Percentiles rank a stretch among this genome's conserved stretches.
phyloP scores from a whole-genome alignment of 2,113 vertebrate species.

The Pelusios castaneus region DNA sequence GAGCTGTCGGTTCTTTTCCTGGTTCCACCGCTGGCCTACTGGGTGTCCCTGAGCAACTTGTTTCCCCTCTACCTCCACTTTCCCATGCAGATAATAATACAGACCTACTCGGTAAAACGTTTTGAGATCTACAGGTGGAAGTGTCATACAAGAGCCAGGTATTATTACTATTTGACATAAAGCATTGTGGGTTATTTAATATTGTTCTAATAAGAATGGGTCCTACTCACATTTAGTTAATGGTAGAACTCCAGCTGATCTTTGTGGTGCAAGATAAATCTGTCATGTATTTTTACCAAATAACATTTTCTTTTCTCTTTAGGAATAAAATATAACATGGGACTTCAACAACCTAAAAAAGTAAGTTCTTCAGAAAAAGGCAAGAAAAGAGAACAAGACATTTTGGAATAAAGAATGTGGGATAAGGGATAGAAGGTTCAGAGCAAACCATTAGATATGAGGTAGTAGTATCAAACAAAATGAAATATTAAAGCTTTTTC shows the following conservation, averaged over 20 bases:
- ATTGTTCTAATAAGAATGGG: not conserved
- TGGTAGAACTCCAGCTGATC: not conserved
- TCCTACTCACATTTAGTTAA: not conserved
- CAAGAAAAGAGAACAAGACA: not conserved
- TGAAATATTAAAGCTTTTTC: constrained; percentile 1
- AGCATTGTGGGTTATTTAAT: not conserved
- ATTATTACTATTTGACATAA: not conserved
- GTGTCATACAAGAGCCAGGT: not conserved
- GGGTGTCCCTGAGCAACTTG: not conserved
- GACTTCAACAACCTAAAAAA: constrained; percentile 72
- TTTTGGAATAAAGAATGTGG: not conserved
- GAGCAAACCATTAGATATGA: not conserved
- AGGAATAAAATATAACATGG: constrained; percentile 80
- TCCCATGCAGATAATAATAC: not conserved
- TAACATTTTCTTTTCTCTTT: constrained; percentile 65
- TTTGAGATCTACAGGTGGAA: not conserved
- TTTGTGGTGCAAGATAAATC: not conserved
- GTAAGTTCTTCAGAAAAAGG: constrained; percentile 68
- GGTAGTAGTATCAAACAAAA: not conserved
- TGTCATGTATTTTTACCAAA: not conserved
- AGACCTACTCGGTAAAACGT: not conserved
- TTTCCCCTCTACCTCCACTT: not conserved
- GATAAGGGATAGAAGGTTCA: not conserved
- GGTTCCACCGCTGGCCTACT: not conserved
- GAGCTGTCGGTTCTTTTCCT: not conserved